Percentiles rank a stretch among this genome's conserved stretches.
Evolutionary conservation across 1,140 invertebrate genomes (phyloP).

Genomic region (Zaprionus ghesquierei): DNA sequence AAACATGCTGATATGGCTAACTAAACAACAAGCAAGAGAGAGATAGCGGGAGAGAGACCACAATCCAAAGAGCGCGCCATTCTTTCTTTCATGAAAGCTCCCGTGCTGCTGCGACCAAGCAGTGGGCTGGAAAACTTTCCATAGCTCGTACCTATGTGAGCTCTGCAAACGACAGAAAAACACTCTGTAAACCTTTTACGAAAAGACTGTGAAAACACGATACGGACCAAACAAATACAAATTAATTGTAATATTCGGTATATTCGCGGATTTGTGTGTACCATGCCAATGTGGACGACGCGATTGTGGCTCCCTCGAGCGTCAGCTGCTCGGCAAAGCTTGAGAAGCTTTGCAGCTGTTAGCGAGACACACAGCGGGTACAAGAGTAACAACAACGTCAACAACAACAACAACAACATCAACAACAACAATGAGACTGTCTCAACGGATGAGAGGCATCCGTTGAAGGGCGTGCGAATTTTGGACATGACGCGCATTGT

Average conservation of each 20-base stretch:
- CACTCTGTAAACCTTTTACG: neutral
- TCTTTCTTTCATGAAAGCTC: conserved; percentile 23
- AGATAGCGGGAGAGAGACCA: neutral
- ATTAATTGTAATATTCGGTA: neutral
- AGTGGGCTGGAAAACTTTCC: conserved; percentile 44
- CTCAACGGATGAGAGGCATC: conserved; percentile 50
- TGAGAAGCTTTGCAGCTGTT: conserved; percentile 63
- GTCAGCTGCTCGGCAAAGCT: conserved; percentile 36
- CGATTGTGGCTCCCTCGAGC: neutral
- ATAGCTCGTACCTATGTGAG: neutral
- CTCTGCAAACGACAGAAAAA: neutral
- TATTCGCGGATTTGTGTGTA: neutral
- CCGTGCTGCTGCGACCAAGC: neutral
- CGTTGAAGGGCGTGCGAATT: conserved; percentile 86
- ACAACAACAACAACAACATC: conserved; percentile 6
- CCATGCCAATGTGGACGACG: neutral
- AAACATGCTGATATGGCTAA: conserved; percentile 12
- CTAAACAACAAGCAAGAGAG: neutral
- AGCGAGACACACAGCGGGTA: conserved; percentile 4
- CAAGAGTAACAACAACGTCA: no score
- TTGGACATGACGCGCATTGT: conserved; percentile 93
- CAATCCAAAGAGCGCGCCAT: neutral
- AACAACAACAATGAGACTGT: neutral
- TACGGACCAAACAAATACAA: neutral
- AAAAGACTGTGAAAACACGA: conserved; percentile 9